Evolutionary conservation across 1,140 invertebrate genomes (phyloP), one percentile per base, ranked within the genome.

Genomic region (Drosophila teissieri): DNA sequence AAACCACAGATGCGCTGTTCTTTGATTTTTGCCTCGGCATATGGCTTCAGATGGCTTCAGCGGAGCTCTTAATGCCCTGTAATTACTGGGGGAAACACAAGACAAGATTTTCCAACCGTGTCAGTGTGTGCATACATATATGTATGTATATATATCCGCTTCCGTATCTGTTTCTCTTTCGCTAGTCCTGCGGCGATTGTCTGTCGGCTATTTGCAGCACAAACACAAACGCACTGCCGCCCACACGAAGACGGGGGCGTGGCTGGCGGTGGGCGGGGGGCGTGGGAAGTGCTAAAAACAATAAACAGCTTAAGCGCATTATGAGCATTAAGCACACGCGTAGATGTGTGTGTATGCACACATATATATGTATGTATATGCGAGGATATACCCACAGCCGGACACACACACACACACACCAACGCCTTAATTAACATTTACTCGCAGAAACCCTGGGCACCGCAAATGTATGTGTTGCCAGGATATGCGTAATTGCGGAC

Each of bases 251-350:
- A 12, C 12, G 42, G 11, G 40, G 49, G 45, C 65, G 24, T 48
- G 45, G 49, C 15, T 15, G n/a, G 45, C 45, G 46, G 48, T n/a
- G 44, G 39, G 19, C 42, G 22, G 3, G 3, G 22, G 22, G 22
- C 22, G 31, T 22, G 64, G 64, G 31, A 65, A 42, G 64, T 65
- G 69, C 57, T 53, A 67, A 78, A 81, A 67, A 81, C 67, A 70
- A 86, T 86, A 85, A 85, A 86, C 82, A 85, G 82, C 82, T 85
- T 85, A 70, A 85, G 68, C 62, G 73, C 55, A 77, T 77, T 76
- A 76, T 76, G 70, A 76, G 46, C 62, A 36, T 76, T 75, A 75
- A 77, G 31, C 54, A 75, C 54, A 55, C 49, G 46, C 15, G 31
- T 10, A 8, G 7, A 0, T 31, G 31, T 31, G 10, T 31, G 31